These are phyloP conservation scores for Apis laboriosa DNA, from an alignment of 1,140 invertebrate genomes.

Conservation along the genomic window DNA sequence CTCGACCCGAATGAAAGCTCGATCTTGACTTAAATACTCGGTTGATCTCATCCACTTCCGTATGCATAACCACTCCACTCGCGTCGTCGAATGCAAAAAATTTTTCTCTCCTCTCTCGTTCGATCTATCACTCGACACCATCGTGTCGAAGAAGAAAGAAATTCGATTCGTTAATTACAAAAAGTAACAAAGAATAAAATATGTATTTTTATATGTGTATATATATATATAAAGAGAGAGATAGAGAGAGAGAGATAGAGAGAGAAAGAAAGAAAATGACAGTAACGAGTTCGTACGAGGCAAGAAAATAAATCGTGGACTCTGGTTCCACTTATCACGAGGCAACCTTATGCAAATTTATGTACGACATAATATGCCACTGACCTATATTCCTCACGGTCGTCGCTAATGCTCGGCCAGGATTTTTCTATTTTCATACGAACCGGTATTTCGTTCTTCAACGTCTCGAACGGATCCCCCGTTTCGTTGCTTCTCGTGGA, in stretches of 20 bases:
- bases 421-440: conserved; percentile 33
- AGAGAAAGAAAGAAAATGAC: neutral
- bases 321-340: neutral
- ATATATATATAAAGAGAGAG: neutral
- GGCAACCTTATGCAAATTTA: conserved; percentile 57
- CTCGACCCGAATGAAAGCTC: conserved; percentile 54
- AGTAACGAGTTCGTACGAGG: neutral
- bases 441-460: conserved; percentile 22
- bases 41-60: conserved; percentile 51
- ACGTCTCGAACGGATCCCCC: neutral
- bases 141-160: neutral
- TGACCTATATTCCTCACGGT: conserved; percentile 72
- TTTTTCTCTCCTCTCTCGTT: neutral
- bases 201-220: too few relatives aligned
- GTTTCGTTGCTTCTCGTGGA: neutral
- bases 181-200: neutral
- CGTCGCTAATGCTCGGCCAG: conserved; percentile 15
- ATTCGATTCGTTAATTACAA: neutral
- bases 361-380: conserved; percentile 56
- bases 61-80: conserved; percentile 32
- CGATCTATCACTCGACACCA: neutral
- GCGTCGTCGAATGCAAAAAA: neutral
- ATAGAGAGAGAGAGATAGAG: neutral
- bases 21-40: conserved; percentile 56
- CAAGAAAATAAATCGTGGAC: conserved; percentile 9